These are phyloP conservation scores for Calonectris borealis DNA, from an alignment of 2,113 vertebrate genomes.

Conservation along the genomic window DNA sequence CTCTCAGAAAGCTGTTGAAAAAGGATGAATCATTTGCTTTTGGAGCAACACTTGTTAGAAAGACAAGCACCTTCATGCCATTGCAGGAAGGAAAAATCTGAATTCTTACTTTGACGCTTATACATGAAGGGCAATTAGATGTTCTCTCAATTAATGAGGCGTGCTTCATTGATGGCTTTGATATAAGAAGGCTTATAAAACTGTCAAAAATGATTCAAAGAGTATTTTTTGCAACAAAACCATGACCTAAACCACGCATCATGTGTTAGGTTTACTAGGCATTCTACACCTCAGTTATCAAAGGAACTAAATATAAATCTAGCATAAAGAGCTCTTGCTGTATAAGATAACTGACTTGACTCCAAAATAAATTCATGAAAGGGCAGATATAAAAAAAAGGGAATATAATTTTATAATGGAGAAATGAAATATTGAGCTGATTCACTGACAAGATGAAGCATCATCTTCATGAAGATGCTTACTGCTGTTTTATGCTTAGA, in stretches of 20 bases:
- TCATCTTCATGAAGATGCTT: not conserved
- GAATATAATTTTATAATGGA: not conserved
- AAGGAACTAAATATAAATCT: conserved; percentile 21
- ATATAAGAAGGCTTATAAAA: conserved; percentile 26
- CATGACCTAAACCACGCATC: not conserved
- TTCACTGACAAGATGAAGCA: not conserved
- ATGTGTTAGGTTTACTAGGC: not conserved
- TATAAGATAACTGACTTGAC: not conserved
- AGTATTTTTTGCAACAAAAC: not conserved
- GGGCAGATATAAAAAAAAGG: not conserved
- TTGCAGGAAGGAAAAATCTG: not conserved
- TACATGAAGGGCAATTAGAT: not conserved
- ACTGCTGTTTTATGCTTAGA: not conserved
- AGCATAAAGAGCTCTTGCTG: not conserved
- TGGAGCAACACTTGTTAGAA: not conserved
- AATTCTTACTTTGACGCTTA: not conserved
- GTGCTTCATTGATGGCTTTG: not conserved
- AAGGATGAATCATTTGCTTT: not conserved
- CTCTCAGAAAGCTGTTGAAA: not conserved
- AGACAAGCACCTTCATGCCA: not conserved
- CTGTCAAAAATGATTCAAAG: conserved; percentile 34
- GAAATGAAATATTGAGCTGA: not conserved
- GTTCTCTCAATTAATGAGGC: conserved; percentile 14
- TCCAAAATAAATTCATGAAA: conserved; percentile 3
- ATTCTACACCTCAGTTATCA: not conserved